A percentile compares a stretch with the other conserved stretches of the same genome.
Evolutionary conservation across 2,797 vertebrate genomes (phyloP).

Genomic region (Orientallactaga sibirica): DNA sequence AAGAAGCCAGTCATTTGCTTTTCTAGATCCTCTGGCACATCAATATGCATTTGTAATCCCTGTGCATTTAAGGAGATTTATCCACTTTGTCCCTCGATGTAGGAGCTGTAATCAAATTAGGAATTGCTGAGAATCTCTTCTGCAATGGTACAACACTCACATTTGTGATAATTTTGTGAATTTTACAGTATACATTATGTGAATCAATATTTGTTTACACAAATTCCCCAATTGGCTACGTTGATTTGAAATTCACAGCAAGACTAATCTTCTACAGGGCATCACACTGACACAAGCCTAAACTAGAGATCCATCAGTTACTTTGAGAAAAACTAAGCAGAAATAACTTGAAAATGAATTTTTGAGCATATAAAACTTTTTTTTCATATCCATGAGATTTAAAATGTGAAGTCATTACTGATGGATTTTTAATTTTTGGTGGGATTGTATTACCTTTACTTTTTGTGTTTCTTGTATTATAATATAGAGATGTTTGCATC

Average conservation of each 20-base stretch:
- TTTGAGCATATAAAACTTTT: neutral
- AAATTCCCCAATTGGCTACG: neutral
- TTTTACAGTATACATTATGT: neutral
- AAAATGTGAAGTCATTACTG: neutral
- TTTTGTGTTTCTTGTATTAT: too few species aligned
- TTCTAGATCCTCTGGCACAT: neutral
- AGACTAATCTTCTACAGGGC: neutral
- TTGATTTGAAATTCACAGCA: neutral
- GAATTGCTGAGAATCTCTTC: neutral
- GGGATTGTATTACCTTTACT: too few species aligned
- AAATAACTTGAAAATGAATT: neutral
- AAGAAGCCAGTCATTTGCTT: neutral
- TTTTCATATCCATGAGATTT: conserved; percentile 4
- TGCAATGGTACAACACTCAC: neutral
- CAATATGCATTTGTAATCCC: neutral
- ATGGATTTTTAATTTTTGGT: too few species aligned
- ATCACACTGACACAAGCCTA: neutral
- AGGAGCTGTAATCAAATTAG: neutral
- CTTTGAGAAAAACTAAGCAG: neutral
- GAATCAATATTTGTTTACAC: conserved; percentile 5
- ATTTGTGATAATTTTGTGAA: neutral
- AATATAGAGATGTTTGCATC: too few species aligned
- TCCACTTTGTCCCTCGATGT: neutral
- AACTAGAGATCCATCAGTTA: neutral
- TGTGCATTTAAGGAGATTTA: neutral